phyloP scores from a whole-genome alignment of 1,140 invertebrate species.

The Microplitis demolitor region DNA sequence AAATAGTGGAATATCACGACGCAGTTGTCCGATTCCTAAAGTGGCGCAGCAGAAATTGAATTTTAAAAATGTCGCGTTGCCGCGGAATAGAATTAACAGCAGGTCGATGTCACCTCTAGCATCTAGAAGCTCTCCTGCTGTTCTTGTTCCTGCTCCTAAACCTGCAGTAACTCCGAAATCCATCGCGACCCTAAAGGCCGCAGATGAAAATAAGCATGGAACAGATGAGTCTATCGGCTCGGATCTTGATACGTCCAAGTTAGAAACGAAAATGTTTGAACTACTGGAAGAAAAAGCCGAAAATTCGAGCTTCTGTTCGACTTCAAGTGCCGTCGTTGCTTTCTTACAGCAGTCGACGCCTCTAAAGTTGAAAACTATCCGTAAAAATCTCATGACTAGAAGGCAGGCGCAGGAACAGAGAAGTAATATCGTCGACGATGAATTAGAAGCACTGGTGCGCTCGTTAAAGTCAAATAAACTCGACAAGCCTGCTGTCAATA shows the following conservation, averaged over 20 bases:
- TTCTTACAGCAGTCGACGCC: constrained; percentile 63
- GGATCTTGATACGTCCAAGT: constrained; percentile 55
- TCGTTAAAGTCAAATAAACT: constrained; percentile 2
- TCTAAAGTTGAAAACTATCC: constrained; percentile 48
- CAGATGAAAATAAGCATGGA: background rate
- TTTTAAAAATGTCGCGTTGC: constrained; percentile 40
- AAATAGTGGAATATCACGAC: constrained; percentile 14
- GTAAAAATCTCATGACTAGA: constrained; percentile 12
- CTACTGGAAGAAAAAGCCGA: constrained; percentile 71
- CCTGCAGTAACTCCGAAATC: background rate
- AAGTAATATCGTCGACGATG: background rate
- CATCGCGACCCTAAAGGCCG: no score
- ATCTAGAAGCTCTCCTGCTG: no score
- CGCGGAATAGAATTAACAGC: constrained; percentile 34
- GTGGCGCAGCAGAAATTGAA: constrained; percentile 33
- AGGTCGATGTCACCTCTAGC: constrained; percentile 34
- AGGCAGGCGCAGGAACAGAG: background rate
- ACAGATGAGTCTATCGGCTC: constrained; percentile 34
- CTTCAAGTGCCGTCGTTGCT: constrained; percentile 67
- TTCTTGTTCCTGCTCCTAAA: background rate
- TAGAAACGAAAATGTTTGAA: constrained; percentile 68
- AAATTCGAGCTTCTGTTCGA: constrained; percentile 74
- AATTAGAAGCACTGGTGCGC: background rate
- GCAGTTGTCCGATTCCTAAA: constrained; percentile 13
- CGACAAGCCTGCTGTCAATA: constrained; percentile 15